Base-by-base conservation (phyloP, 2,797 vertebrate species). In the Neosilurus hyrtlii region DNA sequence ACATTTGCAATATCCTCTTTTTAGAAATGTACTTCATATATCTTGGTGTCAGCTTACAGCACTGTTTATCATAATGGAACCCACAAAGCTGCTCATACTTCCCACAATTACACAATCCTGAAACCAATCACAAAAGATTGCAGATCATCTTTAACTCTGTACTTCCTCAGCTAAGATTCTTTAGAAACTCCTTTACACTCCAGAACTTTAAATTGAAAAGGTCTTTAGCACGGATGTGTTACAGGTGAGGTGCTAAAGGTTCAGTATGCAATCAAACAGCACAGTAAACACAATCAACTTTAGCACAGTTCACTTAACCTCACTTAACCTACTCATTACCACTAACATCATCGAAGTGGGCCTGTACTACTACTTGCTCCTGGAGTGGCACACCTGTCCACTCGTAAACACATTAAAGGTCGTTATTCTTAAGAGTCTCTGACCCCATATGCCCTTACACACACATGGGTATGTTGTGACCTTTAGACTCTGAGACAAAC, bases 321-420 rank as follows among this genome's bases (percentile, higher is more conserved):
- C 12, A 65, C 10, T 70, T 63, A 68, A 24, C 77, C 24, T 37
- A 86, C 88, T 92, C 88, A 90, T 85, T 26, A 87, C 73, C 83
- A 70, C 67, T 91, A 81, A 89, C 37, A 61, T 26, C 62, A 49
- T 16, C 9, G 35, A 72, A 72, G 78, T 66, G 72, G 62, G 82
- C 24, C 65, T 16, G 80, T 74, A 81, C 68, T 85, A 76, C 86
- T 85, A 66, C 88, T 84, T 88, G 68, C 86, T 78, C 83, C 86
- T 75, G 81, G 81, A 86, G 84, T 24, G 15, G 84, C 88, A 87
- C 93, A 94, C 94, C 93, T 94, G 93, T 92, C 70, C 0, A 83
- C 84, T 88, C 90, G 88, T 94, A 95, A 95, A 95, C 88, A 89
- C 92, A 92, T 94, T 94, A 94, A 82, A 89, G 90, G 81, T 81